A percentile compares a stretch with the other conserved stretches of the same genome.
Conservation (phyloP, 2,888 invertebrate species). For the Stenodera caucasica region DNA sequence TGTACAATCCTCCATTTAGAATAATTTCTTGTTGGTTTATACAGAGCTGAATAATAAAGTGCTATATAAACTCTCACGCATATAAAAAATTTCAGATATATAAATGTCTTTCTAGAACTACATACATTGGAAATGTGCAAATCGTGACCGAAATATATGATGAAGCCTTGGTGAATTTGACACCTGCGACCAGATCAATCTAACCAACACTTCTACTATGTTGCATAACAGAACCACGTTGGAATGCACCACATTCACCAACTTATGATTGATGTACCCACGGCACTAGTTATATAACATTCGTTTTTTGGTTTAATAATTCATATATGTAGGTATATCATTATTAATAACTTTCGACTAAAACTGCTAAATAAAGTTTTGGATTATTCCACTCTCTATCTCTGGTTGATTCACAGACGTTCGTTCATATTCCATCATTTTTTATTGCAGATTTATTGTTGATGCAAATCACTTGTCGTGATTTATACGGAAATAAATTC, state of each 20-base stretch:
- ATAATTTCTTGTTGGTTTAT: conserved; percentile 25
- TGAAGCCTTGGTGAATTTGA: conserved; percentile 44
- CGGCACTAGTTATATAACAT: conserved; percentile 30
- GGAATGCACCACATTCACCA: conserved; percentile 24
- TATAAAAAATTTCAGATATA: conserved; percentile 31
- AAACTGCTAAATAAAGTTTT: conserved; percentile 14
- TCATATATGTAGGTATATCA: conserved; percentile 28
- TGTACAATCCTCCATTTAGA: not conserved
- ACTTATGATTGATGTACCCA: conserved; percentile 27
- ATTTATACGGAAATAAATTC: no score
- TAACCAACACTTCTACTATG: conserved; percentile 22
- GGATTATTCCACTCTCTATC: not conserved
- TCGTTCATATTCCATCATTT: no score
- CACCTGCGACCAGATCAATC: conserved; percentile 50
- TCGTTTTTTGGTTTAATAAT: conserved; percentile 29
- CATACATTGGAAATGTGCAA: conserved; percentile 47
- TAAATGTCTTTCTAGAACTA: conserved; percentile 42
- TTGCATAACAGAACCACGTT: conserved; percentile 21
- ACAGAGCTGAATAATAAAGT: conserved; percentile 25
- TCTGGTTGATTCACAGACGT: no score
- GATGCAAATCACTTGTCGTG: not conserved
- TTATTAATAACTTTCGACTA: conserved; percentile 30
- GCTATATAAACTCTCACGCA: conserved; percentile 28
- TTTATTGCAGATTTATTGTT: conserved; percentile 2
- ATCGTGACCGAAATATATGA: conserved; percentile 47